Percentiles rank a stretch among this genome's conserved stretches.
Evolutionary conservation across 2,888 invertebrate genomes (phyloP).

Genomic region (Glaucopsyche alexis): DNA sequence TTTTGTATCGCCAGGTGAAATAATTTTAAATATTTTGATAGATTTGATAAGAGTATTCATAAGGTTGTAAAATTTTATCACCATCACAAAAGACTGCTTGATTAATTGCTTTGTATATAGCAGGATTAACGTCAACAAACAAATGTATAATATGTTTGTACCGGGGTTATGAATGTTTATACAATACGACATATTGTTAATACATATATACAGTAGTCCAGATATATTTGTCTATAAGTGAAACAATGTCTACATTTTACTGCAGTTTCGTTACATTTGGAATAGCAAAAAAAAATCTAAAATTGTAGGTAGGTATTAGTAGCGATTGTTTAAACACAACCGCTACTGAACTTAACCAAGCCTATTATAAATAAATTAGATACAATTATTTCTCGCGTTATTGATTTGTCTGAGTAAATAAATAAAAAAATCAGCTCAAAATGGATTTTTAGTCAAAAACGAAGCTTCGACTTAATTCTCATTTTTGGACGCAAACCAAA

Average conservation of each 20-base stretch:
- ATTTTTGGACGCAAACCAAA: too few species aligned
- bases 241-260: background rate
- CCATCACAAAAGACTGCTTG: conserved; percentile 27
- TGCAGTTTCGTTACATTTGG: background rate
- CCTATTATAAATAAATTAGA: background rate
- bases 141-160: conserved; percentile 12
- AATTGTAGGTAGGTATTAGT: background rate
- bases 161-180: conserved; percentile 24
- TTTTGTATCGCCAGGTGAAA: background rate
- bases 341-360: background rate
- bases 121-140: conserved; percentile 9
- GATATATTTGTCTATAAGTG: conserved; percentile 14
- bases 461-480: too few species aligned
- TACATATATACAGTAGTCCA: conserved; percentile 1
- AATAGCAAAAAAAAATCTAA: background rate
- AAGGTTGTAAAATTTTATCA: conserved; percentile 24
- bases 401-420: background rate
- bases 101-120: conserved; percentile 15
- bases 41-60: conserved; percentile 14
- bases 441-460: too few species aligned
- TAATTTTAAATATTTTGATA: conserved; percentile 8
- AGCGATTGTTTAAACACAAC: background rate
- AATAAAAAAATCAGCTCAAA: too few species aligned
- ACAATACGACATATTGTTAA: background rate
- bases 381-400: background rate